phyloP scores from a whole-genome alignment of 2,888 invertebrate genomes.

The Scaptodrosophila latifasciaeformis region DNA sequence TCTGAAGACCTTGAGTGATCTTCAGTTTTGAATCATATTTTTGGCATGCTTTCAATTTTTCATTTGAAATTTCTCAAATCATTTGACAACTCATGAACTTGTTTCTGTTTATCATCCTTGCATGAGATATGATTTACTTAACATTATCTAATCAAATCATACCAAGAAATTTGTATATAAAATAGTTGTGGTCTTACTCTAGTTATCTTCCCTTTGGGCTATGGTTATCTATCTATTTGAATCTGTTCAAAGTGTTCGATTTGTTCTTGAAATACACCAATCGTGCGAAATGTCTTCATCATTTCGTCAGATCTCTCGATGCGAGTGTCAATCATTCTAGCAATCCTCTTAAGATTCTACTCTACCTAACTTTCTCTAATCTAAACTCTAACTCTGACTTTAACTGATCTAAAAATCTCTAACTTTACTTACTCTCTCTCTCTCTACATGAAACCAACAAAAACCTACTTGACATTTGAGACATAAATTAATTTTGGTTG shows the following conservation, averaged over 20 bases:
- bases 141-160: not conserved
- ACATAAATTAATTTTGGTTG: too few species aligned
- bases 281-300: conserved; percentile 42
- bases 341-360: conserved; percentile 23
- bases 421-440: conserved; percentile 8
- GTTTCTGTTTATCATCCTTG: too few species aligned
- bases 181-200: conserved; percentile 18
- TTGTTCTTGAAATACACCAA: conserved; percentile 68
- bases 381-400: not conserved
- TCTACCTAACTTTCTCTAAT: not conserved
- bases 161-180: conserved; percentile 20
- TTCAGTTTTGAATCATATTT: too few species aligned
- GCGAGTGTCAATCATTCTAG: conserved; percentile 39
- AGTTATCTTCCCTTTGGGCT: too few species aligned
- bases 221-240: conserved; percentile 20
- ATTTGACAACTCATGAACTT: too few species aligned
- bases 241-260: conserved; percentile 9
- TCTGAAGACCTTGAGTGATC: too few species aligned
- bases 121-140: too few species aligned
- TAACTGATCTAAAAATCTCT: not conserved
- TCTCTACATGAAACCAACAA: conserved; percentile 4
- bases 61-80: too few species aligned
- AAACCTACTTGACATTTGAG: conserved; percentile 5
- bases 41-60: too few species aligned
- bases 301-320: not conserved